A percentile compares a stretch with the other conserved stretches of the same genome.
Evolutionary conservation across 2,888 invertebrate genomes (phyloP).

Genomic region (Perithous albicinctus): DNA sequence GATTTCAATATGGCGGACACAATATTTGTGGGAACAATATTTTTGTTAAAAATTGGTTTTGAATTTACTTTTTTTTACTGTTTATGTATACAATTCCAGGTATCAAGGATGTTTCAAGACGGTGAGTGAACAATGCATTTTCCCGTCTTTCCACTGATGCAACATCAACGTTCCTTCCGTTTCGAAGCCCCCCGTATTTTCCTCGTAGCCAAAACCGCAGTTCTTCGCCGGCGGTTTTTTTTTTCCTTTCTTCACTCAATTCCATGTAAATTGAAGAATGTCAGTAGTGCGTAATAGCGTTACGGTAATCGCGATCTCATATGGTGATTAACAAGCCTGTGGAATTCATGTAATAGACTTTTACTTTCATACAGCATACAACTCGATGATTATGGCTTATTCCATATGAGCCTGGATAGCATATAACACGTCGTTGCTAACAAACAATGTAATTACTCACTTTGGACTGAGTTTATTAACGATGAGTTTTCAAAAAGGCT

Average conservation of each 20-base stretch:
- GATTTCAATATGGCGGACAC: too few relatives aligned
- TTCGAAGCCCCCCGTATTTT: neutral
- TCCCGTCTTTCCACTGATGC: neutral
- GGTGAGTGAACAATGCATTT: neutral
- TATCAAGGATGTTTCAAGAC: neutral
- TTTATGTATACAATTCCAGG: neutral
- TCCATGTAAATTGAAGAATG: conserved; percentile 29
- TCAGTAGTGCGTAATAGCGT: conserved; percentile 33
- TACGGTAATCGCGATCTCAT: conserved; percentile 35
- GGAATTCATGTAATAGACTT: conserved; percentile 27
- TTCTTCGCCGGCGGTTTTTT: neutral
- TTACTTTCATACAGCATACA: conserved; percentile 25
- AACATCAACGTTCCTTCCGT: neutral
- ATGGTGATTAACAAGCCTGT: conserved; percentile 22
- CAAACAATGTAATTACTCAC: neutral
- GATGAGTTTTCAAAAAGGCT: neutral
- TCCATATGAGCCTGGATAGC: neutral
- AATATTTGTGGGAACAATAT: too few relatives aligned
- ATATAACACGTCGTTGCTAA: conserved; percentile 19
- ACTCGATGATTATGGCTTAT: conserved; percentile 17
- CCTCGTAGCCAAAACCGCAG: neutral
- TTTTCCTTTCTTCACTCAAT: conserved; percentile 16
- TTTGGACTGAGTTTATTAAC: neutral
- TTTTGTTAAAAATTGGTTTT: too few relatives aligned
- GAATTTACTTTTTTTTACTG: too few relatives aligned